Conservation (phyloP, 2,888 invertebrate genomes). For the Amphipyra tragopoginis region DNA sequence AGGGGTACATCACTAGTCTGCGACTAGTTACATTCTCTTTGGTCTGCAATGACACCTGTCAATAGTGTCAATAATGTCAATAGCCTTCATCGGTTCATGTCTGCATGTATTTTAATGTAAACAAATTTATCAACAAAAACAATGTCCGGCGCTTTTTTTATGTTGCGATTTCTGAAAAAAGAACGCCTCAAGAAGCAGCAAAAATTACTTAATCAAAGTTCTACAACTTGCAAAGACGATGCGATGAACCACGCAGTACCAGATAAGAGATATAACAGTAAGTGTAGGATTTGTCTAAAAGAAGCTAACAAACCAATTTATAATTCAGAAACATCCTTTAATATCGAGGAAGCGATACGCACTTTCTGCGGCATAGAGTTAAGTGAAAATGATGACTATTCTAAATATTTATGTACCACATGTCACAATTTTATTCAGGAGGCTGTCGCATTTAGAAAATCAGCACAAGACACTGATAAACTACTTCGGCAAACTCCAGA, state of each 20-base stretch:
- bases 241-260: neutral
- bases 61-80: too few species aligned
- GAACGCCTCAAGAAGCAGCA: constrained; percentile 11
- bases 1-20: too few species aligned
- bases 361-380: constrained; percentile 69
- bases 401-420: constrained; percentile 70
- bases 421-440: constrained; percentile 68
- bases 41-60: too few species aligned
- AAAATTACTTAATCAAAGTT: neutral
- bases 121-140: neutral
- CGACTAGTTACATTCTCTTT: too few species aligned
- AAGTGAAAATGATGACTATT: constrained; percentile 65
- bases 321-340: constrained; percentile 46
- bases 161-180: constrained; percentile 40
- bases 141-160: constrained; percentile 50
- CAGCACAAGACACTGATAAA: constrained; percentile 68
- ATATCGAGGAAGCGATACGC: constrained; percentile 70
- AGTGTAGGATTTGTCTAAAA: constrained; percentile 78
- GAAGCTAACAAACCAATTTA: constrained; percentile 71
- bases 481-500: constrained; percentile 53
- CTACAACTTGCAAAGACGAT: neutral
- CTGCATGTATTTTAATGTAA: too few species aligned
- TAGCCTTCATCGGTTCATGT: too few species aligned
- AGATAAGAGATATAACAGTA: constrained; percentile 14
- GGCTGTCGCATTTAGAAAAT: constrained; percentile 70